Percentiles rank a stretch among this genome's conserved stretches.
These are phyloP conservation scores for Pseudomyrmex gracilis DNA, from an alignment of 1,140 invertebrate species.

Conservation along the genomic window DNA sequence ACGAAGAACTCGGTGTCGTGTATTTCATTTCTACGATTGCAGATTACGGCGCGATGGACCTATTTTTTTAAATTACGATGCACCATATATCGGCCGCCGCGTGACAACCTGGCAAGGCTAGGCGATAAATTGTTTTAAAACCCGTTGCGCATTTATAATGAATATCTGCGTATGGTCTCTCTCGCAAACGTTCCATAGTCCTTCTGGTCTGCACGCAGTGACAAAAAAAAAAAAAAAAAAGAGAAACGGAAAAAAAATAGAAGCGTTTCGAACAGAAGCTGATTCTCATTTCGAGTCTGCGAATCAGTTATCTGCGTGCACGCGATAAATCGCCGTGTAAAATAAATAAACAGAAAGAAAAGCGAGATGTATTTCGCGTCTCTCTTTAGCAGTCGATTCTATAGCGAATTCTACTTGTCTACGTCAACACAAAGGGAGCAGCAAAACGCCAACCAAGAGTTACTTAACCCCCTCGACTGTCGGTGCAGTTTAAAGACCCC, in stretches of 20 bases:
- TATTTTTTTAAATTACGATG: slow-evolving; percentile 68
- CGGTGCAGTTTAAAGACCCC: slow-evolving; percentile 54
- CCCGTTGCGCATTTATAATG: slow-evolving; percentile 63
- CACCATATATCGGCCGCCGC: slow-evolving; percentile 59
- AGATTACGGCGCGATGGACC: slow-evolving; percentile 51
- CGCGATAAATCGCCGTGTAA: slow-evolving; percentile 5
- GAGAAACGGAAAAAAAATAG: not conserved
- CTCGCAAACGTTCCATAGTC: slow-evolving; percentile 36
- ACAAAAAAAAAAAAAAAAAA: slow-evolving; percentile 16
- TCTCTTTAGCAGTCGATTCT: slow-evolving; percentile 26
- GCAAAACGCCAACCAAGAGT: slow-evolving; percentile 43
- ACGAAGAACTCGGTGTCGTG: slow-evolving; percentile 8
- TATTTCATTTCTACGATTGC: slow-evolving; percentile 68
- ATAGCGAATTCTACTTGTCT: slow-evolving; percentile 18
- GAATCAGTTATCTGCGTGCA: not conserved
- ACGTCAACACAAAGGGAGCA: slow-evolving; percentile 27
- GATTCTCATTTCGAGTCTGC: slow-evolving; percentile 10
- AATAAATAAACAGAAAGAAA: not conserved
- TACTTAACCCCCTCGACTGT: slow-evolving; percentile 48
- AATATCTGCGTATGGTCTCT: slow-evolving; percentile 49
- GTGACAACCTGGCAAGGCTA: slow-evolving; percentile 55
- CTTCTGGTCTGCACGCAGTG: slow-evolving; percentile 12
- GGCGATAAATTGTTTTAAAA: slow-evolving; percentile 70
- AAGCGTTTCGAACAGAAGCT: slow-evolving; percentile 30
- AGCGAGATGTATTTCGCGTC: not conserved